Evolutionary conservation across 2,888 invertebrate genomes (phyloP).

Genomic region (Meandrusa payeni): DNA sequence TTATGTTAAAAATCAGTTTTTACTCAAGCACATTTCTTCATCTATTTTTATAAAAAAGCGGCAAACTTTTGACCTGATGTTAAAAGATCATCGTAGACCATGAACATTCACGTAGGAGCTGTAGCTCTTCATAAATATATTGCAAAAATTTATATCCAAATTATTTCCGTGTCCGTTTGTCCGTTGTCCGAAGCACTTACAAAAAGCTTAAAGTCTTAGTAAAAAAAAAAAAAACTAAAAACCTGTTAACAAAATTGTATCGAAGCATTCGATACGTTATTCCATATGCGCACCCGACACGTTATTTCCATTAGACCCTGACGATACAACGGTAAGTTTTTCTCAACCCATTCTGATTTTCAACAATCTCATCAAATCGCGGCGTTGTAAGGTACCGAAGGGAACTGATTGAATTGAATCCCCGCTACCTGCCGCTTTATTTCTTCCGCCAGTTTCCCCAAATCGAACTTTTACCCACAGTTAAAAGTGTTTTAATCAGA

Average conservation of each 20-base stretch:
- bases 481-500: constrained; percentile 79
- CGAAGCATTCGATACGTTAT: constrained; percentile 30
- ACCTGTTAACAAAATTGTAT: constrained; percentile 19
- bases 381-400: constrained; percentile 58
- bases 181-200: too few species aligned
- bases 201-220: too few species aligned
- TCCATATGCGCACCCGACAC: constrained; percentile 40
- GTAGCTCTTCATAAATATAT: too few species aligned
- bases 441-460: constrained; percentile 71
- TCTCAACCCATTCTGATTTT: constrained; percentile 67
- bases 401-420: constrained; percentile 78
- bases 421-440: constrained; percentile 68
- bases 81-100: too few species aligned
- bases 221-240: constrained; percentile 23
- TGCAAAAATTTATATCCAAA: too few species aligned
- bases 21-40: too few species aligned
- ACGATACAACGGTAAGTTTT: constrained; percentile 48
- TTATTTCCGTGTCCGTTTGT: too few species aligned
- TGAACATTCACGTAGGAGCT: too few species aligned
- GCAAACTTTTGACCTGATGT: too few species aligned
- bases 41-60: too few species aligned
- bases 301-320: constrained; percentile 58
- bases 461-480: constrained; percentile 74
- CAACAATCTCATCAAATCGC: constrained; percentile 78
- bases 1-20: too few species aligned